Evolutionary conservation across 2,797 vertebrate genomes (phyloP), one percentile per base, ranked within the genome.

Genomic region (Acanthopagrus latus): DNA sequence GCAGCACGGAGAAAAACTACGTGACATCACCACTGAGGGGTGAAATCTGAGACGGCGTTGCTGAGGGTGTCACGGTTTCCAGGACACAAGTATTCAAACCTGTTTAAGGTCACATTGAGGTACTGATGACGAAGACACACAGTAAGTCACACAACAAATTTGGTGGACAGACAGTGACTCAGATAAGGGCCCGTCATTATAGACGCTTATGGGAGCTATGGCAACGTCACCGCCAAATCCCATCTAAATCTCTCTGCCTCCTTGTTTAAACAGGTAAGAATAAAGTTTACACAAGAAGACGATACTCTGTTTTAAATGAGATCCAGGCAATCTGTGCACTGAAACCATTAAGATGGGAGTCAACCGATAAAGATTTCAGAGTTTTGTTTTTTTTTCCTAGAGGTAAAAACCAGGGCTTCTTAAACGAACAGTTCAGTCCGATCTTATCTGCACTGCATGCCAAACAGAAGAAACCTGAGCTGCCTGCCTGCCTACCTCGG

Each of bases 381-480:
- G 66, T 21, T 68, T 59, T 54, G n/a, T n/a, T n/a, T n/a, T 66
- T 77, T 59, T 79, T 86, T 74, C 72, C 86, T 66, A 63, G 58
- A 83, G 79, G 71, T 74, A 74, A 68, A 81, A 78, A 86, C 76
- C 55, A 38, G 66, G 77, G 87, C 74, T 81, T 71, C 66, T 76
- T 71, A 71, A 86, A 84, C 69, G 85, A 75, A 68, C 72, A 27
- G 89, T 86, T 88, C 89, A 85, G 72, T 81, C 80, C 4, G 57
- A 87, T 89, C 70, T 84, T 82, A 87, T 89, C 89, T 77, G 46
- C 71, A 67, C 75, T 73, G 85, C 83, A 77, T 90, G 89, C 80
- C 84, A 83, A 88, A 74, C 74, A 83, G 72, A 74, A 76, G 88
- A 91, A 93, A 91, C 82, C 83, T 80, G 90, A 94, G 89, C 87